phyloP scores from a whole-genome alignment of 2,888 invertebrate genomes.

The Trilocha varians region DNA sequence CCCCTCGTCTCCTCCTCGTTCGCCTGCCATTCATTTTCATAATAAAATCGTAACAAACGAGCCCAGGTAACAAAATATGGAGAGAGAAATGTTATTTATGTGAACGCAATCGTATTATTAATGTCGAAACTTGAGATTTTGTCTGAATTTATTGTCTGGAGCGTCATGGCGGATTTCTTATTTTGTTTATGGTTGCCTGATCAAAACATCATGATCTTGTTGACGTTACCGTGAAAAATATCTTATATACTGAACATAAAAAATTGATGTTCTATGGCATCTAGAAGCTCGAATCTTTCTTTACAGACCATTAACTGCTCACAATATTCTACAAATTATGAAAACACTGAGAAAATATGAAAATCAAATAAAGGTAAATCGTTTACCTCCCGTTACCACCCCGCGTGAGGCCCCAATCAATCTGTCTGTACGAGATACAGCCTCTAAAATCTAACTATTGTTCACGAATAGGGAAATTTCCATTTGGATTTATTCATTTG shows the following conservation, averaged over 20 bases:
- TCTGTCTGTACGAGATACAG: conserved; percentile 71
- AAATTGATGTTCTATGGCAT: no score
- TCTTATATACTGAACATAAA: no score
- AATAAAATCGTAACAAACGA: conserved; percentile 72
- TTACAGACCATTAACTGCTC: no score
- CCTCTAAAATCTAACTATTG: conserved; percentile 72
- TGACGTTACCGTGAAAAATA: no score
- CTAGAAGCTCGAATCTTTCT: no score
- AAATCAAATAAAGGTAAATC: no score
- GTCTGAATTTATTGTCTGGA: conserved; percentile 26
- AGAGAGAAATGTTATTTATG: conserved; percentile 65
- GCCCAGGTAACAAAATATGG: conserved; percentile 71
- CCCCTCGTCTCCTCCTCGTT: conserved; percentile 24
- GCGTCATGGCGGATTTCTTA: background rate
- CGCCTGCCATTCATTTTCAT: conserved; percentile 71
- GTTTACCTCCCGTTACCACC: no score
- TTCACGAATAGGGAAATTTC: conserved; percentile 70
- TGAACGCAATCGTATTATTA: conserved; percentile 56
- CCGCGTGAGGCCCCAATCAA: conserved; percentile 56
- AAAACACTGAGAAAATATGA: no score
- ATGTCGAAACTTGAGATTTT: conserved; percentile 51
- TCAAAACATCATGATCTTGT: background rate
- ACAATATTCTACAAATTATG: no score
- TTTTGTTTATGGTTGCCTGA: conserved; percentile 10
- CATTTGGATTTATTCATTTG: conserved; percentile 73